phyloP scores from a whole-genome alignment of 1,140 invertebrate genomes.

The Bombus breviceps region DNA sequence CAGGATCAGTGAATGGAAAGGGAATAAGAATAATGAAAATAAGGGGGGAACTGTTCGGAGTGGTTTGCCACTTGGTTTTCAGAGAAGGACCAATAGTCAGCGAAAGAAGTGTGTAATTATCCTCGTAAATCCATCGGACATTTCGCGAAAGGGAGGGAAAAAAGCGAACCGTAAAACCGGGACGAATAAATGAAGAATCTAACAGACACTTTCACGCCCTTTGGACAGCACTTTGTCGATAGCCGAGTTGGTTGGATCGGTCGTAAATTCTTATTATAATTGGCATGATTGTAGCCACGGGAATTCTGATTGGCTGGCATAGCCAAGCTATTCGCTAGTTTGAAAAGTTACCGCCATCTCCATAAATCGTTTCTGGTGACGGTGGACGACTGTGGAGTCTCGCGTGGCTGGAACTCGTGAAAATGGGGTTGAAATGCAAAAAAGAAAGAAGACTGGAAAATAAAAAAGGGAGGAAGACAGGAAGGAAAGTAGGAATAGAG shows the following conservation, averaged over 20 bases:
- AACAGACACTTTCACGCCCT: neutral
- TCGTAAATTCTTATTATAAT: conserved; percentile 74
- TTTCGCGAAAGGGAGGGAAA: conserved; percentile 3
- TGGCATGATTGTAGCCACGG: conserved; percentile 52
- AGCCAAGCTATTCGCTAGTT: conserved; percentile 24
- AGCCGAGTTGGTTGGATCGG: conserved; percentile 29
- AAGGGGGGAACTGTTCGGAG: neutral
- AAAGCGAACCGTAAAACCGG: neutral
- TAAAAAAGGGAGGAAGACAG: neutral
- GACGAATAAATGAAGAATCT: conserved; percentile 33
- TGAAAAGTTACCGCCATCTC: conserved; percentile 56
- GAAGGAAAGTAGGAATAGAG: neutral
- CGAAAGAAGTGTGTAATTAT: conserved; percentile 60
- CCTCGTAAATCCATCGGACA: conserved; percentile 60
- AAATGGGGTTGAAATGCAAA: conserved; percentile 9
- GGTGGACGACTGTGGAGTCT: conserved; percentile 18
- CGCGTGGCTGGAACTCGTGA: neutral
- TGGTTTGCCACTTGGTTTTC: conserved; percentile 6
- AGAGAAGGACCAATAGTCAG: conserved; percentile 41
- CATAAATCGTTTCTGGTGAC: conserved; percentile 49
- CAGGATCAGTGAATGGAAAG: neutral
- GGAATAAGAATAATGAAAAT: conserved; percentile 47
- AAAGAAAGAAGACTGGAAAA: neutral
- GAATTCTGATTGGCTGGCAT: conserved; percentile 59
- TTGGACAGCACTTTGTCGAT: conserved; percentile 57